phyloP scores from a whole-genome alignment of 2,888 invertebrate genomes.

The Pycnomerus fuliginosus region DNA sequence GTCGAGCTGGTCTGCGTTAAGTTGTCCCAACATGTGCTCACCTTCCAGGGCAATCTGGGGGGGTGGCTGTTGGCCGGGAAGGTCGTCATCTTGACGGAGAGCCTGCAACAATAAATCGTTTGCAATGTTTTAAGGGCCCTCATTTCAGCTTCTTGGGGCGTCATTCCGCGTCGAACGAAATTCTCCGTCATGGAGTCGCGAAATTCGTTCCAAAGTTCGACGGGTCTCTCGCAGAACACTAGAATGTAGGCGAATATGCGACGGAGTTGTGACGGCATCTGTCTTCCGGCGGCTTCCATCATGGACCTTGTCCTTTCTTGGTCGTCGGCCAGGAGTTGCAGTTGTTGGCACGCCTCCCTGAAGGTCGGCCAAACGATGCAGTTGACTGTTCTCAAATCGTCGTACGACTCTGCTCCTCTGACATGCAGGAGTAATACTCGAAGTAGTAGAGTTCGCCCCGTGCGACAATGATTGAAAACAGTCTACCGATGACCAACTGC shows the following conservation, averaged over 20 bases:
- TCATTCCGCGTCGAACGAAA: background rate
- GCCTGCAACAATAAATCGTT: too few relatives aligned
- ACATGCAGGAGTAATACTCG: background rate
- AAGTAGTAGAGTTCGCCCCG: background rate
- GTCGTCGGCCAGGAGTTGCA: constrained; percentile 27
- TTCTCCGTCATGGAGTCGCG: background rate
- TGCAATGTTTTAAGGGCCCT: too few relatives aligned
- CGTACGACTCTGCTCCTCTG: background rate
- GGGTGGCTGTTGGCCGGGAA: too few relatives aligned
- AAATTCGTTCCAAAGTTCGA: background rate
- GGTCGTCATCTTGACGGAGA: too few relatives aligned
- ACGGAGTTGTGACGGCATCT: background rate
- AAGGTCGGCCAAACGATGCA: constrained; percentile 5
- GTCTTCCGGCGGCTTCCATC: constrained; percentile 10
- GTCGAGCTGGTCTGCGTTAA: too few relatives aligned
- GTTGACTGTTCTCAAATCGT: constrained; percentile 9
- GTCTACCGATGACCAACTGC: background rate
- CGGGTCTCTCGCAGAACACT: background rate
- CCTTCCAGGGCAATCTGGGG: too few relatives aligned
- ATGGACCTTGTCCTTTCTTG: constrained; percentile 23
- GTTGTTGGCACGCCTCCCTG: constrained; percentile 8
- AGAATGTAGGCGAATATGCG: too few relatives aligned
- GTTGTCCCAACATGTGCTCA: too few relatives aligned
- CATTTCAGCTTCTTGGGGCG: too few relatives aligned
- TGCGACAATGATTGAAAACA: background rate